Base-by-base conservation (phyloP, 1,140 invertebrate species). In the Drosophila subobscura region DNA sequence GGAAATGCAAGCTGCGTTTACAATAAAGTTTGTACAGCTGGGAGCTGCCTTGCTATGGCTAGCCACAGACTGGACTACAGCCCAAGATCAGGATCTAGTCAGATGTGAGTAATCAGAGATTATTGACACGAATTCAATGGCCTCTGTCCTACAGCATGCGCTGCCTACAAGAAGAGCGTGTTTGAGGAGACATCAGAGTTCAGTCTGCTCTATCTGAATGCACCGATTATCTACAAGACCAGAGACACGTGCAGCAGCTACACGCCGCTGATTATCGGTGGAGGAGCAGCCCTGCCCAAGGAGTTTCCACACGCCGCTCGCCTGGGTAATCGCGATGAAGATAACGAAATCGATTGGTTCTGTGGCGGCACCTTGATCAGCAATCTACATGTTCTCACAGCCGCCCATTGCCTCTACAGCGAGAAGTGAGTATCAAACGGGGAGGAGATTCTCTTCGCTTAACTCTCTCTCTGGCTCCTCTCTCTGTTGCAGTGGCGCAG, bases 321-420 rank as follows among this genome's bases (percentile, higher is more conserved):
- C 5, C 51, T 92, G 50, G 92, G 91, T 4, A 66, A 74, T 52
- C 66, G 66, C 12, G 14, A 66, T 12, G 45, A 47, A 1, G 20
- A 73, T n/a, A 76, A 76, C 7, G 16, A 57, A 12, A 49, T 56
- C 27, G 46, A 29, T 10, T 92, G 91, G 85, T 73, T 89, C 50
- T 92, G 92, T 67, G 91, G 88, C 10, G 92, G 92, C 12, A 91
- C 91, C 3, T 59, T 92, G 22, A 89, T 92, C n/a, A 92, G 80
- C 23, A 72, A 90, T 45, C 63, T 63, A 8, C 79, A 83, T 72
- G 74, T 92, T 25, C 56, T 92, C 0, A 92, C 91, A 0, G 91
- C 91, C 2, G 92, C 91, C 16, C 92, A 92, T 58, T 92, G 92
- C 22, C 73, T 89, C 37, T 77, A 59, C 5, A 42, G 41, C 8